Conservation (phyloP, 2,797 vertebrate genomes). For the Thamnophis elegans region DNA sequence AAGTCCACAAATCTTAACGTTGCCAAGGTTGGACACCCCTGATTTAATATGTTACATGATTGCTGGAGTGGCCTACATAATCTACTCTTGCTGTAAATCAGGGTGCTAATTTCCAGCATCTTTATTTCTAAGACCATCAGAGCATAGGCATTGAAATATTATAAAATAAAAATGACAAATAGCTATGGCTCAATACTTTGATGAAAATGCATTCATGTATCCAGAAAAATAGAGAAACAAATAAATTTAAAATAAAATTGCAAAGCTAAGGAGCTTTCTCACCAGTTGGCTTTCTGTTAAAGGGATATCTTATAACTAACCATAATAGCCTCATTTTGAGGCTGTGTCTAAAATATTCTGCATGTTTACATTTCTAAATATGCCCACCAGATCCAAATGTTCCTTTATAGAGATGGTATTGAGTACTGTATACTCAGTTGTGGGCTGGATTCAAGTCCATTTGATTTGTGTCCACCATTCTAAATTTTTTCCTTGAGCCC, state of each 20-base stretch:
- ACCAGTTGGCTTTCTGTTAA: background rate
- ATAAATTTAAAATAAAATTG: background rate
- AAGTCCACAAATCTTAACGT: background rate
- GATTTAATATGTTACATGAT: background rate
- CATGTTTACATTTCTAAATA: background rate
- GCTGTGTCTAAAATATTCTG: background rate
- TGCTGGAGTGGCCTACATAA: background rate
- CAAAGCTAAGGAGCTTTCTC: background rate
- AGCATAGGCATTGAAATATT: background rate
- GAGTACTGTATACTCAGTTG: too few species aligned
- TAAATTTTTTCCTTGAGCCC: background rate
- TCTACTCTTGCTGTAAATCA: background rate
- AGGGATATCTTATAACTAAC: background rate
- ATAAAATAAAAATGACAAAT: background rate
- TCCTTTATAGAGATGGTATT: background rate
- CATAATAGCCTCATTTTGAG: background rate
- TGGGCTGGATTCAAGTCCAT: background rate
- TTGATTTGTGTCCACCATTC: background rate
- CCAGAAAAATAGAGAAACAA: background rate
- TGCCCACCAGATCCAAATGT: background rate
- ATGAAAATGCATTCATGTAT: background rate
- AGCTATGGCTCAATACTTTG: background rate
- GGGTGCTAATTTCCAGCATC: background rate
- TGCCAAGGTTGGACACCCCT: background rate
- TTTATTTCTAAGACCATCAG: background rate